Percentiles rank a stretch among this genome's conserved stretches.
These are phyloP conservation scores for Anastrepha obliqua DNA, from an alignment of 1,140 invertebrate genomes.

Conservation along the genomic window DNA sequence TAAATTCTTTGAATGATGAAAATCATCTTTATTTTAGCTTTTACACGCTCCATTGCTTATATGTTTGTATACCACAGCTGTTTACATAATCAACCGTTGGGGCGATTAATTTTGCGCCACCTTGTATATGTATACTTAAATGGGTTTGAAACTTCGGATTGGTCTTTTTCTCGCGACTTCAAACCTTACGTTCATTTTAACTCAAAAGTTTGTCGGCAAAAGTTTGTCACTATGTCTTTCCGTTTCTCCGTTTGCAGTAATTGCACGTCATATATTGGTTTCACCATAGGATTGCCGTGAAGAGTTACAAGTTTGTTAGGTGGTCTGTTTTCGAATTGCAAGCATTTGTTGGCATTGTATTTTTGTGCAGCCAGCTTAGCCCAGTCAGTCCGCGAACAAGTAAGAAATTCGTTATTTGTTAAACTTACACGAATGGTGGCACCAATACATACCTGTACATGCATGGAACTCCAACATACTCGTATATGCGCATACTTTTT, in stretches of 20 bases:
- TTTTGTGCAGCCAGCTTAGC: not conserved
- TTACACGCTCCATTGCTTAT: too few relatives aligned
- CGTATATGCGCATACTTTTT: too few relatives aligned
- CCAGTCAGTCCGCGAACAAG: not conserved
- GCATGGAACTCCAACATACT: too few relatives aligned
- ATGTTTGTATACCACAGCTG: too few relatives aligned
- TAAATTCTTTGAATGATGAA: too few relatives aligned
- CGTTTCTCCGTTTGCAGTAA: not conserved
- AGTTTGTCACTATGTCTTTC: not conserved
- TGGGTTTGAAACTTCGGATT: not conserved
- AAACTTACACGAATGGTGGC: not conserved
- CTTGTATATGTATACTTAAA: too few relatives aligned
- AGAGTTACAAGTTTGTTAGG: slow-evolving; percentile 31
- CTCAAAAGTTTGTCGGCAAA: not conserved
- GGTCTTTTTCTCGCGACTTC: not conserved
- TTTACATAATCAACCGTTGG: too few relatives aligned
- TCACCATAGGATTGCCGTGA: slow-evolving; percentile 19
- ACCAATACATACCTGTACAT: too few relatives aligned
- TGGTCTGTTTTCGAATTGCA: not conserved
- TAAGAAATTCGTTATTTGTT: slow-evolving; percentile 18
- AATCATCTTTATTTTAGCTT: too few relatives aligned
- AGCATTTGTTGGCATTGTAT: not conserved
- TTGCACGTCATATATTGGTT: slow-evolving; percentile 51
- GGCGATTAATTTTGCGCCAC: too few relatives aligned
- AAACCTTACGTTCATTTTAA: not conserved